A percentile compares a stretch with the other conserved stretches of the same genome.
These are phyloP conservation scores for Saimiri boliviensis DNA, from an alignment of 2,113 vertebrate species.

Conservation along the genomic window DNA sequence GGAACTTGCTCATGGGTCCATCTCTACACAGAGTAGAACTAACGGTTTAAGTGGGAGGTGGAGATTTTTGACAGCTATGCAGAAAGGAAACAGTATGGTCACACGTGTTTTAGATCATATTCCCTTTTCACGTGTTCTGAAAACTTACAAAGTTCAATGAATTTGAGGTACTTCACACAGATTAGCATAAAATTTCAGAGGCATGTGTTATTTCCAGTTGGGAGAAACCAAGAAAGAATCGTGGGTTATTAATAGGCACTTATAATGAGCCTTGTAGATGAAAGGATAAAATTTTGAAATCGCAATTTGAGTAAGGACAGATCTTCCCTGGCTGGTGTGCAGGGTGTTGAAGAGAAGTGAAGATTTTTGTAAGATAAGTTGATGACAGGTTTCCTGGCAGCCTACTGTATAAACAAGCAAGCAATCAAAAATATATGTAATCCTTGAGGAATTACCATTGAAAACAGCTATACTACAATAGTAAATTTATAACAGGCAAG, in stretches of 20 bases:
- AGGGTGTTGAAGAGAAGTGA: neutral
- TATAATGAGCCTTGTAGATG: neutral
- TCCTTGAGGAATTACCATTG: neutral
- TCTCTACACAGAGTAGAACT: neutral
- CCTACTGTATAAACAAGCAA: neutral
- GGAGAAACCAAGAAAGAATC: neutral
- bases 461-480: neutral
- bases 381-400: fast-evolving
- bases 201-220: neutral
- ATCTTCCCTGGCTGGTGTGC: fast-evolving
- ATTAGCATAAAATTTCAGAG: neutral
- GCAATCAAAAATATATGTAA: neutral
- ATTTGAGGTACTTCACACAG: neutral
- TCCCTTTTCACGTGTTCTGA: neutral
- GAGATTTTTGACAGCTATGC: neutral
- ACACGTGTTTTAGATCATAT: neutral
- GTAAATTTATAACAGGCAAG: neutral
- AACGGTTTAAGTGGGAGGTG: neutral
- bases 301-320: fast-evolving
- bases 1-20: too few relatives aligned
- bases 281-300: neutral
- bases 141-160: neutral
- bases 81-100: neutral
- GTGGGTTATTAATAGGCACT: neutral
- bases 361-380: fast-evolving